A percentile compares a stretch with the other conserved stretches of the same genome.
Evolutionary conservation across 2,888 invertebrate genomes (phyloP).

Genomic region (Monochamus alternatus): DNA sequence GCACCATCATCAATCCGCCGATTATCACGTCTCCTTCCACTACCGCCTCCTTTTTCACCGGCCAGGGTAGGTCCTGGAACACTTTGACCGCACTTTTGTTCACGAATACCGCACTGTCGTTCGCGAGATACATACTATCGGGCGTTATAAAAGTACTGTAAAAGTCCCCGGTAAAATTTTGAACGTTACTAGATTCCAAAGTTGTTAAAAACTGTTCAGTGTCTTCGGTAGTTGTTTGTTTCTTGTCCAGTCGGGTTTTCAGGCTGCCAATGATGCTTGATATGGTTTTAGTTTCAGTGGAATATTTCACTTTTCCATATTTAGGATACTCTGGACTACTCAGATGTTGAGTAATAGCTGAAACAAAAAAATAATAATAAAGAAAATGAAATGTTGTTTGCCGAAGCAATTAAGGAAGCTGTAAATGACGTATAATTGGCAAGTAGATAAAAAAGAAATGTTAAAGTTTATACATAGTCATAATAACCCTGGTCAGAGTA

Average conservation of each 20-base stretch:
- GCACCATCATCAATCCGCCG: conserved; percentile 96
- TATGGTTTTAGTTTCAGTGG: conserved; percentile 12
- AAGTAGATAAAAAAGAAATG: too few species aligned
- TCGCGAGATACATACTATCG: conserved; percentile 13
- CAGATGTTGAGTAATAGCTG: not conserved
- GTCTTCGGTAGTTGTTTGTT: not conserved
- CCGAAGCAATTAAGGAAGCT: too few species aligned
- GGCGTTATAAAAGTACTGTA: conserved; percentile 9
- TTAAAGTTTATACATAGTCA: too few species aligned
- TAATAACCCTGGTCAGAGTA: too few species aligned
- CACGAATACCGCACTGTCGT: conserved; percentile 33
- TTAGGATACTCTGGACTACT: not conserved
- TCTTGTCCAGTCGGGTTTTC: conserved; percentile 40
- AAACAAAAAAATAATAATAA: not conserved
- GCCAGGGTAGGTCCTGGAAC: conserved; percentile 75
- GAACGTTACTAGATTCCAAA: conserved; percentile 12
- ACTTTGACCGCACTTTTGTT: conserved; percentile 45
- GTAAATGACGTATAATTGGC: too few species aligned
- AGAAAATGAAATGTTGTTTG: too few species aligned
- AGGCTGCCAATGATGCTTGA: conserved; percentile 36
- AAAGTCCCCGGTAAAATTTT: not conserved
- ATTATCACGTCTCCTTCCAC: conserved; percentile 91
- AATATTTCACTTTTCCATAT: conserved; percentile 20
- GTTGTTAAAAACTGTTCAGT: conserved; percentile 4
- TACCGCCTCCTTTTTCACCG: conserved; percentile 88